Evolutionary conservation across 2,888 invertebrate genomes (phyloP).

Genomic region (Branchipolynoe longqiensis): DNA sequence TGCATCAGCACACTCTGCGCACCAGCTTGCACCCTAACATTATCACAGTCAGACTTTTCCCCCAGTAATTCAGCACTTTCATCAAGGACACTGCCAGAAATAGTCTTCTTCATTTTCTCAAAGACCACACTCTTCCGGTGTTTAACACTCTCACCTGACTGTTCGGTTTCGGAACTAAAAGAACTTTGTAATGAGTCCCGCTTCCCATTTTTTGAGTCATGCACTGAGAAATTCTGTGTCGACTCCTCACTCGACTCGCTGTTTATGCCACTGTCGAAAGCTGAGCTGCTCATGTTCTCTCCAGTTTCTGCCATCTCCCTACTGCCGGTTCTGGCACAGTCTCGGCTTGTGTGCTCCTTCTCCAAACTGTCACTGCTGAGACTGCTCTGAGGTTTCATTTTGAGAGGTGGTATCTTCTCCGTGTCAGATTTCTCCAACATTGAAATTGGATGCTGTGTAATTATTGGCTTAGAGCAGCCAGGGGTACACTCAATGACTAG

Average conservation of each 20-base stretch:
- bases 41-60: neutral
- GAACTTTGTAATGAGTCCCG: slow-evolving; percentile 43
- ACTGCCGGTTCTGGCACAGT: slow-evolving; percentile 16
- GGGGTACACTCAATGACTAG: slow-evolving; percentile 33
- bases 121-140: neutral
- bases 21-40: neutral
- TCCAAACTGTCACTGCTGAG: slow-evolving; percentile 1
- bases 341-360: neutral
- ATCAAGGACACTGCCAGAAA: neutral
- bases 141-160: neutral
- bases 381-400: slow-evolving; percentile 2
- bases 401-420: slow-evolving; percentile 8
- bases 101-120: slow-evolving; percentile 8
- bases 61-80: neutral
- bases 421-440: neutral
- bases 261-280: slow-evolving; percentile 46
- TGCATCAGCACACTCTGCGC: neutral
- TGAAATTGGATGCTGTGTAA: slow-evolving; percentile 4
- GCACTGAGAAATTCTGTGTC: slow-evolving; percentile 44
- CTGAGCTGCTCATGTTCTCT: slow-evolving; percentile 27
- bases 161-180: slow-evolving; percentile 15
- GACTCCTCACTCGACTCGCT: slow-evolving; percentile 52
- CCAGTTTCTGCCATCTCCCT: slow-evolving; percentile 2
- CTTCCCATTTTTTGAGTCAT: slow-evolving; percentile 20
- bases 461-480: neutral